Percentiles rank a stretch among this genome's conserved stretches.
phyloP scores from a whole-genome alignment of 2,888 invertebrate genomes.

The Trilocha varians region DNA sequence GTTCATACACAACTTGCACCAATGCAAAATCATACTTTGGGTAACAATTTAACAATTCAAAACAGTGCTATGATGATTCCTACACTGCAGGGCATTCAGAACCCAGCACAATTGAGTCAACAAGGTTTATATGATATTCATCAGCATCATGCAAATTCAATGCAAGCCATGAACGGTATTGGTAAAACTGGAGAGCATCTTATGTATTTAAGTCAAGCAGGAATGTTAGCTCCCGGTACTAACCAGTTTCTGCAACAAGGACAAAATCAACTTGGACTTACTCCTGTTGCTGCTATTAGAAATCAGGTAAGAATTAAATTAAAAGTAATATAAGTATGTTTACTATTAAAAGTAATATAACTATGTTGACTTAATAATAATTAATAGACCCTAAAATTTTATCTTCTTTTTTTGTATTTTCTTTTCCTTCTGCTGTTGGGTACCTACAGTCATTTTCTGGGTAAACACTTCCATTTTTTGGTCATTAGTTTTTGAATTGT shows the following conservation, averaged over 20 bases:
- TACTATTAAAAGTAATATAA: too few species aligned
- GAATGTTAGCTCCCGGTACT: slow-evolving; percentile 73
- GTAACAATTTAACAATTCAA: slow-evolving; percentile 55
- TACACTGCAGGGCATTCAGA: slow-evolving; percentile 63
- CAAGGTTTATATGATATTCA: slow-evolving; percentile 68
- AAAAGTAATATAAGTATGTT: not conserved
- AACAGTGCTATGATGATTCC: slow-evolving; percentile 68
- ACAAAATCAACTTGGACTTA: slow-evolving; percentile 73
- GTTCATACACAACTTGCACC: slow-evolving; percentile 72
- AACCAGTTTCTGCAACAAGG: slow-evolving; percentile 76
- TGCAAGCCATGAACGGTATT: slow-evolving; percentile 69
- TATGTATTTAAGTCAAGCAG: slow-evolving; percentile 67
- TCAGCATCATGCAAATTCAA: slow-evolving; percentile 60
- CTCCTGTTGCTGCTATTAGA: slow-evolving; percentile 61
- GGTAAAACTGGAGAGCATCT: slow-evolving; percentile 66
- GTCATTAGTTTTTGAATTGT: too few species aligned
- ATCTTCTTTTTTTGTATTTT: too few species aligned
- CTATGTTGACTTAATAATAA: too few species aligned
- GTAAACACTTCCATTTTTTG: too few species aligned
- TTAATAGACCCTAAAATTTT: too few species aligned
- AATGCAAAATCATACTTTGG: slow-evolving; percentile 63
- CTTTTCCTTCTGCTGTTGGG: too few species aligned
- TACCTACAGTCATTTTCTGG: too few species aligned
- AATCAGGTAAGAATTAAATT: slow-evolving; percentile 50
- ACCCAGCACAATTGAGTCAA: slow-evolving; percentile 65